Evolutionary conservation across 2,113 vertebrate species (phyloP), one percentile per base, ranked within the genome.

Genomic region (Chlorocebus sabaeus): DNA sequence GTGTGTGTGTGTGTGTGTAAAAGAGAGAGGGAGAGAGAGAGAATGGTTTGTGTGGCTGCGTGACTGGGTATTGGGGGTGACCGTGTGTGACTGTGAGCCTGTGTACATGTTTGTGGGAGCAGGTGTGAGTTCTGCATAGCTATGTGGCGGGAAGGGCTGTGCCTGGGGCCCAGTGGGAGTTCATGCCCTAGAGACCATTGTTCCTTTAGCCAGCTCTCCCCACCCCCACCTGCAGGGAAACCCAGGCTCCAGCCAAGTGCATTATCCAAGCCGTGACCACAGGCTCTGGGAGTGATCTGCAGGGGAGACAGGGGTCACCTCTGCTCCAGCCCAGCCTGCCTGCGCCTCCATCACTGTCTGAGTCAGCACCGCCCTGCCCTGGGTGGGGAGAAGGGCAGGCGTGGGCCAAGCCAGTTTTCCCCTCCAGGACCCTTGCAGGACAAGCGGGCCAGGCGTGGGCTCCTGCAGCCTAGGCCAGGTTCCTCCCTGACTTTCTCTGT

Each of bases 191-290:
- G 72, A 13, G 25, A 3, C 79, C 43, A 8, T 23, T 32, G 35
- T 50, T 59, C 48, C n/a, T 76, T 76, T 38, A 25, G 68, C 88
- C 64, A 64, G 70, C 32, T 82, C 43, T 82, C 78, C 61, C 76
- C 30, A 72, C 86, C 93, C 93, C 48, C 64, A 50, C 23, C 89
- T 38, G 1, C 88, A 70, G 81, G 93, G 45, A 93, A 88, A 70
- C 38, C 78, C 35, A 16, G 59, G 43, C 82, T 82, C 40, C 38
- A 35, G 92, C 86, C 86, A 86, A 93, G 61, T 82, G 17, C 91
- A 93, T 95, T 97, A 81, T 78, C 85, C 93, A 94, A 75, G 78
- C 93, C 22, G 50, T 93, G 96, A 80, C 94, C 97, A 89, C 61
- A 79, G 86, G 76, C 90, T 90, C 93, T 3, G 2, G 59, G 50